Evolutionary conservation across 2,797 vertebrate species (phyloP).

Genomic region (Xenopus petersii): DNA sequence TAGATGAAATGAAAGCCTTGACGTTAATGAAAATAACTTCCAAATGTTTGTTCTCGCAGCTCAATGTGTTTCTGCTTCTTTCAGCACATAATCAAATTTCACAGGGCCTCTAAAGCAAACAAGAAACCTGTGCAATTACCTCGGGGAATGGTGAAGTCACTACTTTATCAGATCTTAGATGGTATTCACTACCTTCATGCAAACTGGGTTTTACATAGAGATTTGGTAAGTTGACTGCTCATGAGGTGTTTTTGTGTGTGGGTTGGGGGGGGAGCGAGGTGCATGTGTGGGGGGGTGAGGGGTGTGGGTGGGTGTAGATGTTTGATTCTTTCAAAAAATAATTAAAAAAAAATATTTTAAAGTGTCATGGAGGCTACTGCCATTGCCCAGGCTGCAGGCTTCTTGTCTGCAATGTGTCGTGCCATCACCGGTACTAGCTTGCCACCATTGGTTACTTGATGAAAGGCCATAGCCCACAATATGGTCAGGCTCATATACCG

Average conservation of each 20-base stretch:
- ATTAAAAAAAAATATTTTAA: too few relatives aligned
- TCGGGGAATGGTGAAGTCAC: conserved; percentile 98
- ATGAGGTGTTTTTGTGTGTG: not conserved
- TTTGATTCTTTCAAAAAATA: too few relatives aligned
- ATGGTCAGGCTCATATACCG: too few relatives aligned
- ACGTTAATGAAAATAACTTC: conserved; percentile 10
- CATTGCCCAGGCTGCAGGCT: too few relatives aligned
- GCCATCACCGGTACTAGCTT: too few relatives aligned
- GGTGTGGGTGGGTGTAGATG: too few relatives aligned
- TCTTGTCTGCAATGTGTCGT: too few relatives aligned
- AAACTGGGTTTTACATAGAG: conserved; percentile 99
- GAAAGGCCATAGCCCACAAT: too few relatives aligned
- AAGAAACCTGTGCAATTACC: conserved; percentile 99
- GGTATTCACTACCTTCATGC: conserved; percentile 99
- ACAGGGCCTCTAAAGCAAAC: conserved; percentile 98
- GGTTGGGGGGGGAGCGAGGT: too few relatives aligned
- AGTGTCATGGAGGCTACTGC: too few relatives aligned
- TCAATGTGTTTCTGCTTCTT: conserved; percentile 57
- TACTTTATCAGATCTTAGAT: conserved; percentile 99
- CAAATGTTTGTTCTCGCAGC: conserved; percentile 22
- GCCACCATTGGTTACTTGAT: too few relatives aligned
- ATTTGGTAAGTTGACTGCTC: conserved; percentile 84
- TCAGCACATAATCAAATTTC: conserved; percentile 99
- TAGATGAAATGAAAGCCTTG: conserved; percentile 14
- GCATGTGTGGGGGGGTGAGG: too few relatives aligned